Conservation (phyloP, 2,888 invertebrate genomes). For the Drosophila differens region DNA sequence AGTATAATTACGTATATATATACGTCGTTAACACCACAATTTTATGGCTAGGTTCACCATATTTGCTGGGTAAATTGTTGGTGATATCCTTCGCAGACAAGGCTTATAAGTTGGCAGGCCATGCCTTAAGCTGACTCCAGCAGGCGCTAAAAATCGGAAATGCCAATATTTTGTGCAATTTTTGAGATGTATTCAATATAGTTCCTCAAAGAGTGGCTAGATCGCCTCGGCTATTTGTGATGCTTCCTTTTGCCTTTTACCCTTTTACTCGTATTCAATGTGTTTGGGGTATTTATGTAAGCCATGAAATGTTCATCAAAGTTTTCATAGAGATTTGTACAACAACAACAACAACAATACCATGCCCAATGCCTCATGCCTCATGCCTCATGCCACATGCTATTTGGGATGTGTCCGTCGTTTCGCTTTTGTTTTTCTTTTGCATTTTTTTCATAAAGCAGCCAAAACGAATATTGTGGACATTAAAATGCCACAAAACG, state of each 20-base stretch:
- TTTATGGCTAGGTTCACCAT: neutral
- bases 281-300: neutral
- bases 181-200: neutral
- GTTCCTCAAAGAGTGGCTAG: neutral
- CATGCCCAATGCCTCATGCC: neutral
- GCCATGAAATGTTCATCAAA: neutral
- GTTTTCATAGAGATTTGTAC: neutral
- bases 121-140: neutral
- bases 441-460: slow-evolving; percentile 69
- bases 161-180: neutral
- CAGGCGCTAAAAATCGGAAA: neutral
- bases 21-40: too few species aligned
- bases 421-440: slow-evolving; percentile 51
- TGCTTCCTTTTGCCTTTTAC: neutral
- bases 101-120: neutral
- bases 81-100: too few species aligned
- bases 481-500: slow-evolving; percentile 83
- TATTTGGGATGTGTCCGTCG: slow-evolving; percentile 36
- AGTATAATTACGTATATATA: neutral
- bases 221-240: neutral
- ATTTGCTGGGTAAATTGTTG: too few species aligned
- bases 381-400: neutral
- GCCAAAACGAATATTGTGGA: slow-evolving; percentile 65
- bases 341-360: neutral
- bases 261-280: neutral